A percentile compares a stretch with the other conserved stretches of the same genome.
Evolutionary conservation across 2,113 vertebrate genomes (phyloP).

Genomic region (Heloderma charlesbogerti): DNA sequence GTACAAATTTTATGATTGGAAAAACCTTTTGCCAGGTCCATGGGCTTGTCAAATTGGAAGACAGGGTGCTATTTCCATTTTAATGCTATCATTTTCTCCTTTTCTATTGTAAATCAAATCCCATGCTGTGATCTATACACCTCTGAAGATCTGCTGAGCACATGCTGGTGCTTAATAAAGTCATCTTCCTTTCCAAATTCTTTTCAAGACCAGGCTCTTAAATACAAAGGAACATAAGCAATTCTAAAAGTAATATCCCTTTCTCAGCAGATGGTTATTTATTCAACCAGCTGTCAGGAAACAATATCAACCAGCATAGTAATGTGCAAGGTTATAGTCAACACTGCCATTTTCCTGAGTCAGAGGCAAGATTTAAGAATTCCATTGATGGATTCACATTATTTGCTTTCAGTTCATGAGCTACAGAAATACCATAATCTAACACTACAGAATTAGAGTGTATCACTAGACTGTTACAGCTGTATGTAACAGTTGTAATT

Average conservation of each 20-base stretch:
- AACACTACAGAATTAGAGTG: neutral
- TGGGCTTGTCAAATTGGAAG: neutral
- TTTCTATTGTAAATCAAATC: neutral
- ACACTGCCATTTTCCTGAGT: slow-evolving; percentile 17
- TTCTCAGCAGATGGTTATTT: slow-evolving; percentile 12
- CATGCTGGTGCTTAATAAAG: neutral
- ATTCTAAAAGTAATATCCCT: neutral
- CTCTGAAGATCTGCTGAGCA: neutral
- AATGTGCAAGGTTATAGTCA: slow-evolving; percentile 4
- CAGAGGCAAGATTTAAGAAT: slow-evolving; percentile 14
- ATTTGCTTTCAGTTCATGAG: neutral
- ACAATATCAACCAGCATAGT: neutral
- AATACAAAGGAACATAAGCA: slow-evolving; percentile 1
- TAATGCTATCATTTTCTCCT: neutral
- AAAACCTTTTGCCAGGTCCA: neutral
- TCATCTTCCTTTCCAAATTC: neutral
- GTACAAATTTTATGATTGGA: neutral
- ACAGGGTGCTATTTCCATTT: neutral
- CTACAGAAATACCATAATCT: neutral
- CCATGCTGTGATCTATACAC: neutral
- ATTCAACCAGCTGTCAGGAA: slow-evolving; percentile 30
- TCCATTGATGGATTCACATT: slow-evolving; percentile 9
- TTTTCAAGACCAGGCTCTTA: neutral
- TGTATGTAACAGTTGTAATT: slow-evolving; percentile 10
- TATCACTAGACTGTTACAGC: slow-evolving; percentile 10